Evolutionary conservation across 1,140 invertebrate species (phyloP).

Genomic region (Arion vulgaris): DNA sequence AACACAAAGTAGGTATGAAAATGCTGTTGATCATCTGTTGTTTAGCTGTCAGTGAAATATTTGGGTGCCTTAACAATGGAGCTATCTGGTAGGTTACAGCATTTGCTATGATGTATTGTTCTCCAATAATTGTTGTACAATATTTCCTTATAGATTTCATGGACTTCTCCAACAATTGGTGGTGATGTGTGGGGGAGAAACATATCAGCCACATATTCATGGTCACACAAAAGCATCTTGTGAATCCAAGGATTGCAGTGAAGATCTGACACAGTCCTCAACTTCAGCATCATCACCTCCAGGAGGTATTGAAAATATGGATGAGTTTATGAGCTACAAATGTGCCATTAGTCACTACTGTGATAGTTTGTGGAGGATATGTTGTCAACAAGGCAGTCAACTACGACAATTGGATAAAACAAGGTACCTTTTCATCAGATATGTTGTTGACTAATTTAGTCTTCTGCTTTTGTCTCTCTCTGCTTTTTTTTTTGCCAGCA

Average conservation of each 20-base stretch:
- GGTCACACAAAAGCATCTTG: background rate
- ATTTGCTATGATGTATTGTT: too few relatives aligned
- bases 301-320: slow-evolving; percentile 15
- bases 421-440: too few relatives aligned
- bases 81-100: too few relatives aligned
- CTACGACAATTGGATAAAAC: slow-evolving; percentile 14
- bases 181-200: slow-evolving; percentile 14
- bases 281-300: slow-evolving; percentile 1
- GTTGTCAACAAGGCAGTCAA: slow-evolving; percentile 15
- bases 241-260: background rate
- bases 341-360: slow-evolving; percentile 23
- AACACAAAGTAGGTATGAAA: too few relatives aligned
- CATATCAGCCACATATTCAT: background rate
- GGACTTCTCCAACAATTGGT: slow-evolving; percentile 24
- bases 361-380: slow-evolving; percentile 28
- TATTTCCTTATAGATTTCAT: slow-evolving; percentile 25
- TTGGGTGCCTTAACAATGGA: too few relatives aligned
- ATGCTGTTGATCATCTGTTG: too few relatives aligned
- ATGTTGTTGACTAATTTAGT: too few relatives aligned
- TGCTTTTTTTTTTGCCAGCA: too few relatives aligned
- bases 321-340: slow-evolving; percentile 23
- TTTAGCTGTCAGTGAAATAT: too few relatives aligned
- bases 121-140: too few relatives aligned
- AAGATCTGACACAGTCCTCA: background rate
- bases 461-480: too few relatives aligned